Base-by-base conservation (phyloP, 2,797 vertebrate genomes). In the Enteromius mattozi region DNA sequence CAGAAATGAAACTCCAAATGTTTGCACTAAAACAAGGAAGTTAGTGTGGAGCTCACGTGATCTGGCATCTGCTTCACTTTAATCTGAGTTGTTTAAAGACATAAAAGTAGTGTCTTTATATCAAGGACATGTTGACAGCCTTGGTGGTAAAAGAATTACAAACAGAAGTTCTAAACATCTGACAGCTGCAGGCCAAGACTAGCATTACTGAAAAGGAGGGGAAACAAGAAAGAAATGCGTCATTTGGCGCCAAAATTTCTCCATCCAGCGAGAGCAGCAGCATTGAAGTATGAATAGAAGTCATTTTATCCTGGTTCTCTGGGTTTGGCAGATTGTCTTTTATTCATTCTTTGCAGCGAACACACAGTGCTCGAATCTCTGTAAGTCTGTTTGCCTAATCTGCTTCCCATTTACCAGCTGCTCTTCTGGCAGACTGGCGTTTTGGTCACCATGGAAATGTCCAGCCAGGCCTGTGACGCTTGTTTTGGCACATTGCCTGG, bases 351-450 rank as follows among this genome's bases (percentile, higher is more conserved):
- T 68, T 40, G 66, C 51, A 24, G 56, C 35, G 42, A 72, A 42
- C 82, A 45, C 61, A 42, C 54, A 66, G 82, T 66, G 40, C 86
- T 65, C n/a, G 70, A 74, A 66, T 84, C 77, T 40, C 63, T 80
- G 56, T 49, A 33, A 84, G 85, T 81, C 81, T 51, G 78, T 84
- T 86, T 75, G 69, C 70, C 78, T 75, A 80, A 72, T 75, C 83
- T 63, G 74, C 80, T 86, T 85, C 85, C 86, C 82, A 42, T 88
- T 83, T 66, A 84, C 80, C 87, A 88, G 87, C 85, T 88, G 87
- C 87, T 90, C 84, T 69, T 49, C 83, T 77, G 77, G 71, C 61
- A 69, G 76, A 78, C 77, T 42, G 30, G 68, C 30, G 68, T 81
- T 83, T 69, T 33, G 42, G 72, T 84, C 79, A 70, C 88, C 80